These are phyloP conservation scores for Sinella curviseta DNA, from an alignment of 1,140 invertebrate species.

Conservation along the genomic window DNA sequence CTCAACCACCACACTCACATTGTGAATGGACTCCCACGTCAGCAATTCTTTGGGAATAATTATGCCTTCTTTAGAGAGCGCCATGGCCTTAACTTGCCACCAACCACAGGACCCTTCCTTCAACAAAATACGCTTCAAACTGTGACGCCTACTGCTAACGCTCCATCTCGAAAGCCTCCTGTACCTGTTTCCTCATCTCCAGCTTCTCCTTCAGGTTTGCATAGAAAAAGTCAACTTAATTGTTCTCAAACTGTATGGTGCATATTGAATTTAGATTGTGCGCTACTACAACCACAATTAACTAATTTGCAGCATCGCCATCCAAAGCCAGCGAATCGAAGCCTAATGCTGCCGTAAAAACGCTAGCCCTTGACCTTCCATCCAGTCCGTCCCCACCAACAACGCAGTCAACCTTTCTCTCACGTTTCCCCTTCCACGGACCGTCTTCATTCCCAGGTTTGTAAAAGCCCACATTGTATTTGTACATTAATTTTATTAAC, in stretches of 20 bases:
- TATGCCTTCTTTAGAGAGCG: constrained; percentile 1
- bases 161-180: neutral
- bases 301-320: neutral
- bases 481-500: neutral
- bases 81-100: neutral
- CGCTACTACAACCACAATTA: neutral
- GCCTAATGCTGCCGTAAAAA: neutral
- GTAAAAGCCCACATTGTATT: neutral
- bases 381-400: neutral
- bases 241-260: neutral
- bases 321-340: neutral
- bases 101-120: neutral
- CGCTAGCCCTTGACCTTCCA: neutral
- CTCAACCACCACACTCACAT: constrained; percentile 17
- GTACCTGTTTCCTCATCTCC: neutral
- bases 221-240: neutral
- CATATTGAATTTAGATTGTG: neutral
- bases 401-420: neutral
- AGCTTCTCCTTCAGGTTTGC: neutral
- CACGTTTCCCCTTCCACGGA: neutral
- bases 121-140: neutral
- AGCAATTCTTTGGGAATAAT: constrained; percentile 20
- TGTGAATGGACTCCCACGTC: neutral
- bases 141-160: neutral
- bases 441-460: neutral